Conservation (phyloP, 2,797 vertebrate species). For the Xiphorhynchus erythropygius region DNA sequence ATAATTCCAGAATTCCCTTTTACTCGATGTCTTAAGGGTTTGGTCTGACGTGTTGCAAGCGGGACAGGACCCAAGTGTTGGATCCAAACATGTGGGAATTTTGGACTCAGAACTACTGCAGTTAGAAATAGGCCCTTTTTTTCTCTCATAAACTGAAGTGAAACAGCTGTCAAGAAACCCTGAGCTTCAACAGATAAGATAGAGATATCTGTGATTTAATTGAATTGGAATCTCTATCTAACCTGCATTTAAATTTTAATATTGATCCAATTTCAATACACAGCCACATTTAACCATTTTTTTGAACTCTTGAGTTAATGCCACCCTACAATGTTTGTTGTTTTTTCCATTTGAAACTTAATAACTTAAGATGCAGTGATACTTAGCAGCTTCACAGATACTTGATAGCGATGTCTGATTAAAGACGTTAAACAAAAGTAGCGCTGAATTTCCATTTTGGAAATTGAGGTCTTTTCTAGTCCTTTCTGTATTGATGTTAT, state of each 20-base stretch:
- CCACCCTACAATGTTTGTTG: neutral
- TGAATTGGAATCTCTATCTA: neutral
- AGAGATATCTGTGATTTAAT: neutral
- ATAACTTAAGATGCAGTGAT: neutral
- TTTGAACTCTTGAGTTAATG: neutral
- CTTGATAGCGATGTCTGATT: neutral
- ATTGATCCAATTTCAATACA: neutral
- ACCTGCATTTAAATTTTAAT: neutral
- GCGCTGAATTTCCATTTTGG: neutral
- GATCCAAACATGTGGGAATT: conserved; percentile 49
- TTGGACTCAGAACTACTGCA: neutral
- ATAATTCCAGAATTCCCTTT: neutral
- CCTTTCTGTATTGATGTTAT: neutral
- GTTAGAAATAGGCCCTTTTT: neutral
- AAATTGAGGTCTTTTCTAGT: neutral
- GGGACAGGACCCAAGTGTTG: neutral
- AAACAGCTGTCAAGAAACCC: conserved; percentile 22
- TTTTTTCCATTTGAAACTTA: neutral
- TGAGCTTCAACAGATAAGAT: neutral
- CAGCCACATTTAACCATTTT: neutral
- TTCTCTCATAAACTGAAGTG: neutral
- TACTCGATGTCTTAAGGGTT: neutral
- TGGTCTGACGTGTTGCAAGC: neutral
- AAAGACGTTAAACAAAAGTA: neutral
- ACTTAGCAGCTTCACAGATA: neutral